phyloP scores from a whole-genome alignment of 2,888 invertebrate species.

The Orchesellides sinensis region DNA sequence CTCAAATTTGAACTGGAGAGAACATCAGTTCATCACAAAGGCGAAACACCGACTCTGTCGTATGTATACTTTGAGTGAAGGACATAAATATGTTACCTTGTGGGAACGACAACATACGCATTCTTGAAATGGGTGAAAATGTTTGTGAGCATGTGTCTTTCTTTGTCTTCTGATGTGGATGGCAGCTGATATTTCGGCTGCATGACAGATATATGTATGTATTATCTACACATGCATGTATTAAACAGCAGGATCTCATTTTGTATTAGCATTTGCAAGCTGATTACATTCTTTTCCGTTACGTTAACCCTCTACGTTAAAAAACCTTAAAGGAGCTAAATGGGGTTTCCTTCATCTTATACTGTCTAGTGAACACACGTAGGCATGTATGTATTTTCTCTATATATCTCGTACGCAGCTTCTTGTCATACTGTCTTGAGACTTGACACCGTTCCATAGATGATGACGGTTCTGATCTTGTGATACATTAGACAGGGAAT shows the following conservation, averaged over 20 bases:
- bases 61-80: no score
- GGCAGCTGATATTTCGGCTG: conserved; percentile 1
- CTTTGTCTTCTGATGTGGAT: conserved; percentile 10
- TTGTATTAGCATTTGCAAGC: conserved; percentile 32
- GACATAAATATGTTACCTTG: no score
- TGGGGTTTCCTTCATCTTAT: conserved; percentile 20
- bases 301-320: conserved; percentile 21
- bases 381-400: no score
- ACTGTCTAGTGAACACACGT: not conserved
- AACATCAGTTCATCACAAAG: not conserved
- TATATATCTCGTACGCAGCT: no score
- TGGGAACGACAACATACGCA: no score
- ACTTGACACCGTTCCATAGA: conserved; percentile 9
- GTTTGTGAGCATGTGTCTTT: conserved; percentile 9
- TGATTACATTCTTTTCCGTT: conserved; percentile 45
- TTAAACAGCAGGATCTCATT: conserved; percentile 17
- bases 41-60: no score
- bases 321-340: conserved; percentile 12
- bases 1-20: conserved; percentile 18
- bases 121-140: conserved; percentile 6
- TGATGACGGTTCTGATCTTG: conserved; percentile 31
- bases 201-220: not conserved
- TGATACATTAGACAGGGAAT: conserved; percentile 21
- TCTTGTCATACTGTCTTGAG: conserved; percentile 29
- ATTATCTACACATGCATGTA: no score